Conservation (phyloP, 2,797 vertebrate species). For the Loris lydekkerianus region DNA sequence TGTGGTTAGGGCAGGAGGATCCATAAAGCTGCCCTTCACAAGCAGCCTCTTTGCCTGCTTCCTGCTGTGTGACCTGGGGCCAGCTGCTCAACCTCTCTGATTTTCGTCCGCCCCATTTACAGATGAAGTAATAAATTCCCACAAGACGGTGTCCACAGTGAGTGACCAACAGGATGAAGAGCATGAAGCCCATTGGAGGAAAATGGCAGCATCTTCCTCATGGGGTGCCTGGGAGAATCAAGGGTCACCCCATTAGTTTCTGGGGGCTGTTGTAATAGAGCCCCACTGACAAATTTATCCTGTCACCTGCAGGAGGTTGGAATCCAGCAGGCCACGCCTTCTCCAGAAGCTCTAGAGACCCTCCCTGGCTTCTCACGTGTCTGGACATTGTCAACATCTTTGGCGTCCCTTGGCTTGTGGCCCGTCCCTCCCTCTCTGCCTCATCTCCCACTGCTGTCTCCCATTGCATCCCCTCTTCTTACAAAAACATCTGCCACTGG, state of each 20-base stretch:
- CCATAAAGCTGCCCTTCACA: not conserved
- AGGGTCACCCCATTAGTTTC: accelerated
- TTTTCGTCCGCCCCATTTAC: not conserved
- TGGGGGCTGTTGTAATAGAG: accelerated
- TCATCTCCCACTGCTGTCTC: not conserved
- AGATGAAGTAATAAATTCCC: not conserved
- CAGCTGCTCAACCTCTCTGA: not conserved
- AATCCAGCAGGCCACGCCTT: accelerated
- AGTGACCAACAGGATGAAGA: accelerated
- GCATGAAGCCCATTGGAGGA: accelerated
- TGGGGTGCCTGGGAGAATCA: accelerated
- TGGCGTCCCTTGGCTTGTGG: accelerated
- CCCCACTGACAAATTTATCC: accelerated
- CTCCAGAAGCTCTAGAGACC: not conserved
- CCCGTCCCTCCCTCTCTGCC: accelerated
- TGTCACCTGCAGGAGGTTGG: accelerated
- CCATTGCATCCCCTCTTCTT: not conserved
- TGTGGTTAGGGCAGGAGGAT: accelerated
- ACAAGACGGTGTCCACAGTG: accelerated
- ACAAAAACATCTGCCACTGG: accelerated
- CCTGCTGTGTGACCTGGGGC: not conserved
- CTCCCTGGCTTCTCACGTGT: accelerated
- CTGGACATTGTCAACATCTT: accelerated
- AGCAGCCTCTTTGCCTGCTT: not conserved
- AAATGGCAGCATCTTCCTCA: accelerated